phyloP scores from a whole-genome alignment of 2,888 invertebrate species.

The Darwinula stevensoni region DNA sequence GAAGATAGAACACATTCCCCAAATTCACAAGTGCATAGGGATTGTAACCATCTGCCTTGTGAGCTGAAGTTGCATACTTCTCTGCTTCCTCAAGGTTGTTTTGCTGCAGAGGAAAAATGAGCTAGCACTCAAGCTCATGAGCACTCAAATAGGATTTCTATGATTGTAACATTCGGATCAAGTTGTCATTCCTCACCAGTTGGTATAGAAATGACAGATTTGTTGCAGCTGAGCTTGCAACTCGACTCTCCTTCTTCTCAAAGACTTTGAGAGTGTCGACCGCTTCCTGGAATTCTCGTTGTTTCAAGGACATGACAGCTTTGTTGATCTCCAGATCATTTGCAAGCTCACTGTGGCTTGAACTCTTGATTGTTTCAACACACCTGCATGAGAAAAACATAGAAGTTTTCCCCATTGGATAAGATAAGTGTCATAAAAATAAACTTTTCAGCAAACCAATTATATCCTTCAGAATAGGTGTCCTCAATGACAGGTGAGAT shows the following conservation, averaged over 20 bases:
- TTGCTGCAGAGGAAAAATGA: conserved; percentile 24
- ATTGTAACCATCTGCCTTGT: conserved; percentile 41
- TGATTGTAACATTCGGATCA: background rate
- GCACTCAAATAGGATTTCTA: too few relatives aligned
- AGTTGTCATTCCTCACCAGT: conserved; percentile 23
- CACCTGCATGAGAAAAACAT: conserved; percentile 33
- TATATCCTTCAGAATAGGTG: conserved; percentile 21
- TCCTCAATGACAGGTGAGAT: conserved; percentile 52
- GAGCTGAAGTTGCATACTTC: conserved; percentile 38
- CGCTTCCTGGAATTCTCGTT: conserved; percentile 45
- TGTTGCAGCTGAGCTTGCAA: conserved; percentile 51
- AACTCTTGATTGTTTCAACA: conserved; percentile 67
- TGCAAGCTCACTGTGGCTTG: conserved; percentile 49
- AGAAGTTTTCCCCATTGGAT: background rate
- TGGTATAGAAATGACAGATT: conserved; percentile 59
- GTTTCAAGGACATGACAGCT: conserved; percentile 50
- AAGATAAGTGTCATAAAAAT: background rate
- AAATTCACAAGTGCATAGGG: conserved; percentile 56
- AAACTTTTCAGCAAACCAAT: conserved; percentile 19
- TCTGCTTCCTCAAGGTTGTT: conserved; percentile 46
- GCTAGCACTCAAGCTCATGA: background rate
- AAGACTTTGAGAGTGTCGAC: conserved; percentile 56
- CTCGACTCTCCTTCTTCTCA: conserved; percentile 52
- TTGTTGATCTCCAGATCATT: conserved; percentile 72
- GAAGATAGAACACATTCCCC: conserved; percentile 42